Base-by-base conservation (phyloP, 2,888 invertebrate genomes). In the Calephelis perditalis region DNA sequence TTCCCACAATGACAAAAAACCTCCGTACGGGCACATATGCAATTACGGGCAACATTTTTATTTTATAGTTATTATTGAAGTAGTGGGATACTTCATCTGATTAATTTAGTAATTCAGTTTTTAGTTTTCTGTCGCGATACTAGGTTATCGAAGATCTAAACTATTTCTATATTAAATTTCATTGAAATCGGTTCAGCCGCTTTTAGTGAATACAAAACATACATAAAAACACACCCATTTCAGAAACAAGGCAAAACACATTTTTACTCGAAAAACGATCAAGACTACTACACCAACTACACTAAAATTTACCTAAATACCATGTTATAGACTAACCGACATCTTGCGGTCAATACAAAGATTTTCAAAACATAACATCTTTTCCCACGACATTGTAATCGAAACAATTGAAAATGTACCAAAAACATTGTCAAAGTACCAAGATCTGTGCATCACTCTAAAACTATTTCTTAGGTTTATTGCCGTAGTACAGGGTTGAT, bases 291-390 rank as follows among this genome's bases (percentile, higher is more conserved):
- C 12, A 3, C 61, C 64, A 49, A 62, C 57, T 60, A 65, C 44
- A 62, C 49, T 57, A 61, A 59, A 59, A 40, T 61, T 46, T 59
- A 65, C 72, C 84, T 88, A 87, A 87, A 86, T 84, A 84, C 79
- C 76, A 69, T 73, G 72, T 82, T 82, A 86, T 88, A 80, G 77
- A 82, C 76, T 79, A 78, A 75, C 82, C 81, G 75, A 77, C 82
- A 81, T 78, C 76, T 73, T 68, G 78, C 74, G 84, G 84, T 86
- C 83, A 84, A 84, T 80, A 77, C 73, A 74, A 76, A 73, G 69
- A 73, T 75, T 76, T 75, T 77, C 73, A 73, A 74, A 69, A 66
- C 60, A 62, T 65, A 68, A 65, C 62, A 66, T 73, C 73, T 72
- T 74, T 87, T 87, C 87, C 84, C 88, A 87, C 86, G 85, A 79